phyloP scores from a whole-genome alignment of 2,113 vertebrate species.

The Xenopus tropicalis region DNA sequence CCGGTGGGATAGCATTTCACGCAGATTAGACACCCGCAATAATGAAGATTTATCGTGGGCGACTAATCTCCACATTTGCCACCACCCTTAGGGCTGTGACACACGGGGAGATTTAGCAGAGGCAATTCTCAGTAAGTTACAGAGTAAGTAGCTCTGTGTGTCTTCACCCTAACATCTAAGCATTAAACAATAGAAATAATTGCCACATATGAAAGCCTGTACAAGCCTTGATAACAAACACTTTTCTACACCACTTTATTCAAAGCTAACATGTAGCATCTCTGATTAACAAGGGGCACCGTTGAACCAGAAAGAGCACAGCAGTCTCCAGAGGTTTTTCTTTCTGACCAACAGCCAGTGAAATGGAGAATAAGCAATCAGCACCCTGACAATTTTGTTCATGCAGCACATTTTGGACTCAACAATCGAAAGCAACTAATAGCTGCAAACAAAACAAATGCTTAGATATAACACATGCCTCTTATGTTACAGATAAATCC shows the following conservation, averaged over 20 bases:
- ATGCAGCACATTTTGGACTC: constrained; percentile 12
- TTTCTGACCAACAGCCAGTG: constrained; percentile 31
- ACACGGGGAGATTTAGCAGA: too few species aligned
- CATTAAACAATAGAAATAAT: too few species aligned
- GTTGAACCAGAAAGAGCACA: constrained; percentile 37
- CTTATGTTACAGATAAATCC: constrained; percentile 36
- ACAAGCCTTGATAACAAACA: constrained; percentile 46
- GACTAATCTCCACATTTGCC: too few species aligned
- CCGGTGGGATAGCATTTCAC: too few species aligned
- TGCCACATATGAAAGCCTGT: too few species aligned
- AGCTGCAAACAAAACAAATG: constrained; percentile 33
- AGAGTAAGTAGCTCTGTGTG: too few species aligned
- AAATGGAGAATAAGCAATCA: constrained; percentile 32
- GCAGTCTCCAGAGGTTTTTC: constrained; percentile 37
- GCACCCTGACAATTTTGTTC: background rate
- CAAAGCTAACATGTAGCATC: background rate
- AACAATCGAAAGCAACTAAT: constrained; percentile 22
- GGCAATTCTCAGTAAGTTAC: too few species aligned
- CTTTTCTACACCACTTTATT: constrained; percentile 48
- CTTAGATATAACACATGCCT: constrained; percentile 16
- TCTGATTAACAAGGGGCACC: constrained; percentile 37
- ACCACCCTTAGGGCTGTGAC: too few species aligned
- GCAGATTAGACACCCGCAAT: too few species aligned
- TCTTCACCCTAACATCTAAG: too few species aligned
- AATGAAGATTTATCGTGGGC: too few species aligned